Conservation (phyloP, 2,113 vertebrate genomes). For the Saimiri boliviensis region DNA sequence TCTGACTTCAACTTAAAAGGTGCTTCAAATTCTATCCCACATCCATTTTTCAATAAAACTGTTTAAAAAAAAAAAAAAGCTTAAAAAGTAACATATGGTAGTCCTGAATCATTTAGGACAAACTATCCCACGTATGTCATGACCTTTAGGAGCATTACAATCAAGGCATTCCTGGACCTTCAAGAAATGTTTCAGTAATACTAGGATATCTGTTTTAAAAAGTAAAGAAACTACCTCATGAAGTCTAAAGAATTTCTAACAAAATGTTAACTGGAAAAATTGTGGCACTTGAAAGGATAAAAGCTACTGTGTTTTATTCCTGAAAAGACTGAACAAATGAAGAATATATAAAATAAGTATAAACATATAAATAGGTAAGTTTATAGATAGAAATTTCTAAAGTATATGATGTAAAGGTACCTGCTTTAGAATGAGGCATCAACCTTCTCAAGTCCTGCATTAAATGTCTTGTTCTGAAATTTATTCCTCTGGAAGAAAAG, state of each 20-base stretch:
- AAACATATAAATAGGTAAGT: neutral
- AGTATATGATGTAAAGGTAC: conserved; percentile 75
- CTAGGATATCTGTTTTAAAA: neutral
- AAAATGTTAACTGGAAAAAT: conserved; percentile 21
- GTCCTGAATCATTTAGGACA: neutral
- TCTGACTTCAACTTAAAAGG: neutral
- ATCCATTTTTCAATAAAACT: neutral
- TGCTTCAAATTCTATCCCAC: neutral
- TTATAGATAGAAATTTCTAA: neutral
- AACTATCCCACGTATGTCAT: neutral
- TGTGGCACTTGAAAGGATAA: neutral
- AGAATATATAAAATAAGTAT: neutral
- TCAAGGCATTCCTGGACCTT: neutral
- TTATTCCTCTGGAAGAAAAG: conserved; percentile 97
- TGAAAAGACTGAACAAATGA: neutral
- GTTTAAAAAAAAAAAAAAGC: neutral
- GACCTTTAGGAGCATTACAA: neutral
- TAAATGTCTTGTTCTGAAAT: conserved; percentile 95
- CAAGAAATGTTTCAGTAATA: neutral
- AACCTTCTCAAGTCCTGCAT: conserved; percentile 96
- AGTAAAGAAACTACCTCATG: neutral
- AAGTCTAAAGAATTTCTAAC: neutral
- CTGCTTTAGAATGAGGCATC: conserved; percentile 98
- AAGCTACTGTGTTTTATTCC: neutral
- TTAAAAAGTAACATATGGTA: neutral